phyloP scores from a whole-genome alignment of 2,797 vertebrate species.

The Sitta carolinensis region DNA sequence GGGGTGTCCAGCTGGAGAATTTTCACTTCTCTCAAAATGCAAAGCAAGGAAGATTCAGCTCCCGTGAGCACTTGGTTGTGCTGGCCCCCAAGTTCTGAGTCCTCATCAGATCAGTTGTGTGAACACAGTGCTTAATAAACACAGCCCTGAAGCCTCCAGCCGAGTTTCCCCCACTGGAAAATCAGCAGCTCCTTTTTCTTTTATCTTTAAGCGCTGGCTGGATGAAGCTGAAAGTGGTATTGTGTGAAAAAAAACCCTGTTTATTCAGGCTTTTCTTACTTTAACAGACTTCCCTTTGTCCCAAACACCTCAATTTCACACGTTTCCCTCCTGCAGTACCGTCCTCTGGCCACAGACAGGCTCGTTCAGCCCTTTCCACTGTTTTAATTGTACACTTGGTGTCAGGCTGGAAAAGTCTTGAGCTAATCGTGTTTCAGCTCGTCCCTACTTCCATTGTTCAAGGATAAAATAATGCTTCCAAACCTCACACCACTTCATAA shows the following conservation, averaged over 20 bases:
- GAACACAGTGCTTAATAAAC: not conserved
- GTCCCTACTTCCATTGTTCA: fast-evolving
- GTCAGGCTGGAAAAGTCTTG: not conserved
- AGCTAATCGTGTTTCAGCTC: not conserved
- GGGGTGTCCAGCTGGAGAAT: not conserved
- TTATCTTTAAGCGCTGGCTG: not conserved
- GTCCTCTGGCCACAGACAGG: not conserved
- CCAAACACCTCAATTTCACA: not conserved
- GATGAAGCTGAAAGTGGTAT: not conserved
- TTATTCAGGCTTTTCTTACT: constrained; percentile 28
- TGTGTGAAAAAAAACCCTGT: not conserved
- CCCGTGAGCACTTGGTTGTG: fast-evolving
- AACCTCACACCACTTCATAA: not conserved
- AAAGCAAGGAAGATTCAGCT: not conserved
- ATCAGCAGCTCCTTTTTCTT: not conserved
- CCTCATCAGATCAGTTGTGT: fast-evolving
- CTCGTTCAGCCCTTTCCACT: not conserved
- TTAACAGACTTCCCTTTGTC: constrained; percentile 22
- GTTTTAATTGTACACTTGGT: not conserved
- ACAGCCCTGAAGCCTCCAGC: not conserved
- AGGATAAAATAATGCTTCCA: constrained; percentile 4
- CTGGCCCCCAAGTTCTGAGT: fast-evolving
- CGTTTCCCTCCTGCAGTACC: not conserved
- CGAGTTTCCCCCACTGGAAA: not conserved
- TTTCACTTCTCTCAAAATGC: not conserved